These are phyloP conservation scores for Dunckerocampus dactyliophorus DNA, from an alignment of 2,113 vertebrate species.

Conservation along the genomic window DNA sequence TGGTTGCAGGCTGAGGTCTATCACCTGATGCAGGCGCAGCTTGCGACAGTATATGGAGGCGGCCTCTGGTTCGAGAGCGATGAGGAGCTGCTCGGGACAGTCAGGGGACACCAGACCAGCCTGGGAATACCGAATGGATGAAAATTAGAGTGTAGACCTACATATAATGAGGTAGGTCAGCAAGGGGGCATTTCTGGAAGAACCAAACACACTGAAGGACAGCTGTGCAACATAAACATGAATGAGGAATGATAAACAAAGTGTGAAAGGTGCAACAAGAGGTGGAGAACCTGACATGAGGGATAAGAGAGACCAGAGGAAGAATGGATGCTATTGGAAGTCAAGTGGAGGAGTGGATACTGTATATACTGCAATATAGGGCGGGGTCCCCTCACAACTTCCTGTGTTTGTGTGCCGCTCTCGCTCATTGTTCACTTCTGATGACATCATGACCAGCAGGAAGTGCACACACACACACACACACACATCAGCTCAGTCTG, in stretches of 20 bases:
- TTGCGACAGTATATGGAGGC: constrained; percentile 95
- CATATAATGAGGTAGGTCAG: not conserved
- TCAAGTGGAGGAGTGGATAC: not conserved
- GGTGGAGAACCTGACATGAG: constrained; percentile 4
- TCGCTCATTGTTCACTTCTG: constrained; percentile 68
- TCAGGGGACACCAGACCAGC: constrained; percentile 85
- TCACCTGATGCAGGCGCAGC: constrained; percentile 88
- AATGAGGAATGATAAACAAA: constrained; percentile 8
- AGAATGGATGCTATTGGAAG: not conserved
- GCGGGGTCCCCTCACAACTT: constrained; percentile 67
- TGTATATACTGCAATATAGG: constrained; percentile 22
- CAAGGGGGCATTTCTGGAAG: not conserved
- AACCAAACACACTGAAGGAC: not conserved
- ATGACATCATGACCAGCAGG: constrained; percentile 70
- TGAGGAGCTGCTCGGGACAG: constrained; percentile 85
- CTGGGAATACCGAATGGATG: constrained; percentile 55
- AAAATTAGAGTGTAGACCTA: too few relatives aligned
- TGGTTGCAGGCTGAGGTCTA: constrained; percentile 82
- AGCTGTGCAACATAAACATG: constrained; percentile 22
- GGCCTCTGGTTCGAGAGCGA: constrained; percentile 90
- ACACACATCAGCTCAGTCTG: not conserved
- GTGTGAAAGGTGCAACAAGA: constrained; percentile 3
- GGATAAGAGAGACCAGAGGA: not conserved
- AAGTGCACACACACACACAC: constrained; percentile 26
- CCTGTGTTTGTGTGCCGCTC: constrained; percentile 76